phyloP scores from a whole-genome alignment of 2,113 vertebrate genomes.

The Mesoclemmys tuberculata region DNA sequence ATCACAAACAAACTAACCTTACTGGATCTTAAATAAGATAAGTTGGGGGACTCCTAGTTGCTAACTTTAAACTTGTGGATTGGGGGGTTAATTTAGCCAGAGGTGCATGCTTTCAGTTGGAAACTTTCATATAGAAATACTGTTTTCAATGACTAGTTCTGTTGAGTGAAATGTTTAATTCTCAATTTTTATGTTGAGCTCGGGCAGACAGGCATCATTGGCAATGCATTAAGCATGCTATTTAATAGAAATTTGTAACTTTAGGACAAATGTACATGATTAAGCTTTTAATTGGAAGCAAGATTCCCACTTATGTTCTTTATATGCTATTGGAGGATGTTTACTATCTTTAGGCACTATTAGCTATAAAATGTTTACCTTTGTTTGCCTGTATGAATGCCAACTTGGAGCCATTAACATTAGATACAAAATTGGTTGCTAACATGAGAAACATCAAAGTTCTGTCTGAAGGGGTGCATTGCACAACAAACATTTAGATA shows the following conservation, averaged over 20 bases:
- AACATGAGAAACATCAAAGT: constrained; percentile 63
- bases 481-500: constrained; percentile 70
- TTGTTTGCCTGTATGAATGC: constrained; percentile 96
- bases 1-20: neutral
- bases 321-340: constrained; percentile 69
- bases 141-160: constrained; percentile 75
- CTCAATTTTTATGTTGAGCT: constrained; percentile 85
- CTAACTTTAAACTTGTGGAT: neutral
- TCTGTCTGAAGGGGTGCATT: constrained; percentile 75
- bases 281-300: constrained; percentile 78
- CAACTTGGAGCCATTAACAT: constrained; percentile 83
- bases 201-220: constrained; percentile 98
- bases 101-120: constrained; percentile 79
- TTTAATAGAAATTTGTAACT: constrained; percentile 80
- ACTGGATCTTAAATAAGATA: neutral
- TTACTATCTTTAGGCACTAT: constrained; percentile 79
- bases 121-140: constrained; percentile 66
- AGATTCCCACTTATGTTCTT: constrained; percentile 77
- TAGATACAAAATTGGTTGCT: constrained; percentile 71
- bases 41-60: neutral
- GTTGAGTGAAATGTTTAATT: constrained; percentile 81
- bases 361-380: constrained; percentile 88
- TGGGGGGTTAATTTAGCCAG: constrained; percentile 63
- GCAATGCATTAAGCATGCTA: constrained; percentile 92
- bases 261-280: constrained; percentile 76